phyloP scores from a whole-genome alignment of 2,797 vertebrate genomes.

The Takifugu ocellatus region DNA sequence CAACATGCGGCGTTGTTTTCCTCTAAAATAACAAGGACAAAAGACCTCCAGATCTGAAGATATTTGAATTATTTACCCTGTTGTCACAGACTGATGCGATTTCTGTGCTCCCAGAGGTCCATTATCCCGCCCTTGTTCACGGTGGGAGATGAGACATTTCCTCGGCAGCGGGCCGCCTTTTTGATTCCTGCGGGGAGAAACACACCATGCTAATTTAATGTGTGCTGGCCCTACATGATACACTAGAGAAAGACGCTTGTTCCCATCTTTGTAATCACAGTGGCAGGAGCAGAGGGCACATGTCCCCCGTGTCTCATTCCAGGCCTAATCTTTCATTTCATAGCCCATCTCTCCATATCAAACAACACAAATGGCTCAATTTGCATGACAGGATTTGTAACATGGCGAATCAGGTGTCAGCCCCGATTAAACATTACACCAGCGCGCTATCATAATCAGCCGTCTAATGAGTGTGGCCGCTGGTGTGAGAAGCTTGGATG shows the following conservation, averaged over 20 bases:
- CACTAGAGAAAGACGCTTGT: slow-evolving; percentile 81
- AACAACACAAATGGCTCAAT: slow-evolving; percentile 99
- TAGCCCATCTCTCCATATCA: slow-evolving; percentile 99
- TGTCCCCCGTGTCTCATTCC: slow-evolving; percentile 91
- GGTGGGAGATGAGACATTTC: slow-evolving; percentile 50
- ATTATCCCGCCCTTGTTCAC: slow-evolving; percentile 55
- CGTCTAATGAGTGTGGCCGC: slow-evolving; percentile 92
- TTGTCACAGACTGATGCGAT: slow-evolving; percentile 52
- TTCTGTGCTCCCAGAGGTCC: slow-evolving; percentile 51
- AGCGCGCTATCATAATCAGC: slow-evolving; percentile 98
- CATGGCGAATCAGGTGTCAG: slow-evolving; percentile 99
- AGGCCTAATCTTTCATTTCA: slow-evolving; percentile 99
- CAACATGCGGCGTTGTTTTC: slow-evolving; percentile 23
- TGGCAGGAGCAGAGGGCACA: slow-evolving; percentile 86
- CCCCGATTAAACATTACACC: slow-evolving; percentile 99
- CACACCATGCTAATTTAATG: slow-evolving; percentile 85
- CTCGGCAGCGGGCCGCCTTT: slow-evolving; percentile 42
- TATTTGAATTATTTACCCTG: slow-evolving; percentile 65
- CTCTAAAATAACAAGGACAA: neutral
- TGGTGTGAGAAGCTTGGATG: slow-evolving; percentile 83
- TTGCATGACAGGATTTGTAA: slow-evolving; percentile 99
- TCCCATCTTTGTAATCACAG: slow-evolving; percentile 94
- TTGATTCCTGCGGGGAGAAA: slow-evolving; percentile 57
- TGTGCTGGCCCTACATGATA: slow-evolving; percentile 74
- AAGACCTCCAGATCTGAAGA: slow-evolving; percentile 24